Percentiles rank a stretch among this genome's conserved stretches.
phyloP scores from a whole-genome alignment of 2,113 vertebrate species.

The Argyrosomus japonicus region DNA sequence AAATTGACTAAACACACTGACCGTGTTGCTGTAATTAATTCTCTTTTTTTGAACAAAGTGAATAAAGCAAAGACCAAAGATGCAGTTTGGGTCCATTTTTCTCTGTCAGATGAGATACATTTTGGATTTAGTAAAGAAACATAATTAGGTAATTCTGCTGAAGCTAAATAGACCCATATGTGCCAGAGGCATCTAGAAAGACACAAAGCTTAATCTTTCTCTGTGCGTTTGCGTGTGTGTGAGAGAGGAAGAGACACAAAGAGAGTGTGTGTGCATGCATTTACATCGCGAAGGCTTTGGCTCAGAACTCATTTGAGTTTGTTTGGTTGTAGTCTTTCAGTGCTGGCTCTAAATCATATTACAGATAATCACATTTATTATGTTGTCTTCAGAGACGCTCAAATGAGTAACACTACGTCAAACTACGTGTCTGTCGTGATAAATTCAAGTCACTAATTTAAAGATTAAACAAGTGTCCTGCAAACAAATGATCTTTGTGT shows the following conservation, averaged over 20 bases:
- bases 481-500: background rate
- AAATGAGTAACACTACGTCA: background rate
- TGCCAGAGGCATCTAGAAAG: constrained; percentile 18
- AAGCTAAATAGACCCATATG: constrained; percentile 52
- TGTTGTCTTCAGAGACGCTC: constrained; percentile 11
- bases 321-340: constrained; percentile 24
- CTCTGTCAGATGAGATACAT: constrained; percentile 33
- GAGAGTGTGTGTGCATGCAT: constrained; percentile 4
- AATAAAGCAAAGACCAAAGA: background rate
- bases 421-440: background rate
- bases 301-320: constrained; percentile 33
- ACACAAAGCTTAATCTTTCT: constrained; percentile 15
- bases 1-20: constrained; percentile 2
- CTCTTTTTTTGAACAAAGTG: background rate
- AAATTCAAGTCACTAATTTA: constrained; percentile 3
- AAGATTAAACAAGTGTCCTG: background rate
- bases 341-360: constrained; percentile 45
- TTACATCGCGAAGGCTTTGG: constrained; percentile 7
- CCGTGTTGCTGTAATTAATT: background rate
- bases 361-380: constrained; percentile 49
- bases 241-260: background rate
- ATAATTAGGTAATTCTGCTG: constrained; percentile 58
- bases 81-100: constrained; percentile 5
- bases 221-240: background rate
- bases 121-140: constrained; percentile 44